A percentile compares a stretch with the other conserved stretches of the same genome.
phyloP scores from a whole-genome alignment of 2,113 vertebrate genomes.

The Siniperca knerii region DNA sequence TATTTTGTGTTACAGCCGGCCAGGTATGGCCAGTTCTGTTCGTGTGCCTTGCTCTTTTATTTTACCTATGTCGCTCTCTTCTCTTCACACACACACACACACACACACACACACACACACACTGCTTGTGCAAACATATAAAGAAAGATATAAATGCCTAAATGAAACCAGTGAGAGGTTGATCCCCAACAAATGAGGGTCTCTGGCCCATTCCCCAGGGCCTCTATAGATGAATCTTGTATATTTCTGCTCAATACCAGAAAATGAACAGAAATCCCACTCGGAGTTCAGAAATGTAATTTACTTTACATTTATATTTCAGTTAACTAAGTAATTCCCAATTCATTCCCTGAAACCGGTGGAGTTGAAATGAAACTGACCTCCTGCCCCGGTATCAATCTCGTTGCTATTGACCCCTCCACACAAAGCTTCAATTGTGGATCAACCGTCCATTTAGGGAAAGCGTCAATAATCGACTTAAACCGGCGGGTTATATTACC shows the following conservation, averaged over 20 bases:
- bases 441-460: slow-evolving; percentile 79
- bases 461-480: slow-evolving; percentile 79
- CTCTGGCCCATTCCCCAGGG: slow-evolving; percentile 32
- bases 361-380: slow-evolving; percentile 75
- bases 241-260: slow-evolving; percentile 49
- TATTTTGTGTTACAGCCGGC: slow-evolving; percentile 45
- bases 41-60: slow-evolving; percentile 20
- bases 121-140: slow-evolving; percentile 7
- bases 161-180: slow-evolving; percentile 37
- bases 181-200: slow-evolving; percentile 43
- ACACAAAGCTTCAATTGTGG: slow-evolving; percentile 73
- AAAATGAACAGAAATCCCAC: slow-evolving; percentile 59
- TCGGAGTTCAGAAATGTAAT: slow-evolving; percentile 68
- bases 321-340: slow-evolving; percentile 71
- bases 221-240: slow-evolving; percentile 29
- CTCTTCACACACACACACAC: neutral
- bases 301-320: slow-evolving; percentile 79
- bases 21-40: neutral
- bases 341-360: slow-evolving; percentile 67
- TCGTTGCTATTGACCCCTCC: slow-evolving; percentile 62
- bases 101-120: neutral
- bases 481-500: slow-evolving; percentile 63
- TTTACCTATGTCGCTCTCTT: slow-evolving; percentile 7
- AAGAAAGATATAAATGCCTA: slow-evolving; percentile 10
- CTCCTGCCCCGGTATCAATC: slow-evolving; percentile 67